These are phyloP conservation scores for Phortica okadai DNA, from an alignment of 2,888 invertebrate species.

Conservation along the genomic window DNA sequence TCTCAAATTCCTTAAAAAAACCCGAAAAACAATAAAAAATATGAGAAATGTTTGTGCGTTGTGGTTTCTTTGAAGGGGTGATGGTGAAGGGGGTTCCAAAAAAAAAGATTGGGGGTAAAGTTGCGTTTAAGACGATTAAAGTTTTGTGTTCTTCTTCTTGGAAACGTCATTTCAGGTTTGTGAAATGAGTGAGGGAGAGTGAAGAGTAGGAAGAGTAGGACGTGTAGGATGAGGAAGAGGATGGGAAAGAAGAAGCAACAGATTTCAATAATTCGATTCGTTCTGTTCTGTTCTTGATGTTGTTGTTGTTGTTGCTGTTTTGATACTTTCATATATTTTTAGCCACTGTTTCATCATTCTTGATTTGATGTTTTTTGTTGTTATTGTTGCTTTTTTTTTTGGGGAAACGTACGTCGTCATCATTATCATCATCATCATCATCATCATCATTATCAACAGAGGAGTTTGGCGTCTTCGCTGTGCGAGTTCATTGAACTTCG, in stretches of 20 bases:
- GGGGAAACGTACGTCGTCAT: background rate
- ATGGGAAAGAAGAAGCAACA: background rate
- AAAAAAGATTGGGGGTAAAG: background rate
- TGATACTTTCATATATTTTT: slow-evolving; percentile 5
- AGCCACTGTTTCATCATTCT: slow-evolving; percentile 6
- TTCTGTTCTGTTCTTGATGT: background rate
- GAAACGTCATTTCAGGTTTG: slow-evolving; percentile 9
- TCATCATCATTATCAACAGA: background rate
- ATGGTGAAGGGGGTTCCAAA: background rate
- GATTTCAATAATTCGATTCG: background rate
- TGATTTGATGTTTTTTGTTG: background rate
- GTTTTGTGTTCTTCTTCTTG: background rate
- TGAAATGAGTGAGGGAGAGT: background rate
- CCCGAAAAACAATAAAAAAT: background rate
- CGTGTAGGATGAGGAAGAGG: background rate
- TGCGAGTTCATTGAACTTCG: background rate
- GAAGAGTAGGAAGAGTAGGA: background rate
- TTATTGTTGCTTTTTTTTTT: background rate
- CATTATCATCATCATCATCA: background rate
- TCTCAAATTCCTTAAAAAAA: background rate
- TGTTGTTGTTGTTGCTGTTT: slow-evolving; percentile 7
- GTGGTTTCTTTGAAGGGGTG: background rate
- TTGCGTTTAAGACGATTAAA: background rate
- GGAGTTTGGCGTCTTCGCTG: background rate
- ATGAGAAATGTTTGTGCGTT: too few relatives aligned